Evolutionary conservation across 92 coral and sea anemone genomes (phyloP), one percentile per base, ranked within the genome.

Genomic region (Virgularia gustaviana): DNA sequence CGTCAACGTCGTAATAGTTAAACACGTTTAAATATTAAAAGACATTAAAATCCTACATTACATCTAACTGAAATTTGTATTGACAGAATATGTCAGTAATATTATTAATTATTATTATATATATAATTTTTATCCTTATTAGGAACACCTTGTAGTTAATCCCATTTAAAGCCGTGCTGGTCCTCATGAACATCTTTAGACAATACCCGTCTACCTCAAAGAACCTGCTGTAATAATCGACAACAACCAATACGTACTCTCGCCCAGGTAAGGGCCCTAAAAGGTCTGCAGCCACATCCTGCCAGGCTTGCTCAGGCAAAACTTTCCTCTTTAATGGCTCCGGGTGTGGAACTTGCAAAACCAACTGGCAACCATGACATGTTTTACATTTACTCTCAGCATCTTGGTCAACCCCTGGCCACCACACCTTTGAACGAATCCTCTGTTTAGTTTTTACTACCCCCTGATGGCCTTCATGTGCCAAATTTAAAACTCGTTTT

Each of bases 301-400:
- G 80, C 80, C 71, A 75, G 25, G 71, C 54, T 37, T 7, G 59
- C 25, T 75, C 44, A 35, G 72, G 80, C 64, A 38, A 47, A 36
- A 49, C 53, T 22, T 63, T 76, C 37, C 65, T 76, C 27, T 49
- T 63, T 51, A 63, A 41, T 44, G 76, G 71, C 42, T 67, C 77
- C 0, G 77, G 75, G 36, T 51, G 41, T 18, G 45, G 49, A 34
- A 53, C 64, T 28, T 57, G 64, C 39, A 64, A 51, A 29, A 76
- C 81, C 31, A 76, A 58, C 74, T 76, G 73, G 52, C 80, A 76
- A 6, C 80, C 80, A 76, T 76, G 70, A 33, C 60, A 77, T 20
- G 43, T 49, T 24, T 67, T 77, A 68, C 75, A 65, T 53, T 13
- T 77, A 35, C 49, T 54, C 30, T 77, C 82, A 54, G 43, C 63